A percentile compares a stretch with the other conserved stretches of the same genome.
Evolutionary conservation across 2,113 vertebrate genomes (phyloP).

Genomic region (Artemisiospiza belli): DNA sequence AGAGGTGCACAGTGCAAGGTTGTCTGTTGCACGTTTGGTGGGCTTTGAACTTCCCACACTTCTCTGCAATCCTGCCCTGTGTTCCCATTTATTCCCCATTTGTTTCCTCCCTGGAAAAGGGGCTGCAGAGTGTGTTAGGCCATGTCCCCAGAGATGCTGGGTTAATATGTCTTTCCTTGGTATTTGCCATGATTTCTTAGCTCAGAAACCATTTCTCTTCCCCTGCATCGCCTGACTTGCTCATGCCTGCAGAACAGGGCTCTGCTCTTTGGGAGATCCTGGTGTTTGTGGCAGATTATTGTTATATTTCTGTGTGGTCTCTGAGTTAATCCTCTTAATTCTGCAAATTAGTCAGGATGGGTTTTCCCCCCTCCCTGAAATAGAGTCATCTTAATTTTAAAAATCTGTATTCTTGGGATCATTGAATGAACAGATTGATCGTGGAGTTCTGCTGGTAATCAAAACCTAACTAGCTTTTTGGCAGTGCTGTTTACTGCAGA

Average conservation of each 20-base stretch:
- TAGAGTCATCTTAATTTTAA: slow-evolving; percentile 62
- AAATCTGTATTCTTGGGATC: slow-evolving; percentile 58
- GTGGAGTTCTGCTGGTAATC: slow-evolving; percentile 60
- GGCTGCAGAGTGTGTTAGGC: slow-evolving; percentile 18
- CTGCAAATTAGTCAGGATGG: slow-evolving; percentile 63
- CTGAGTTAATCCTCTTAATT: slow-evolving; percentile 73
- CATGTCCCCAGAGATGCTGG: slow-evolving; percentile 12
- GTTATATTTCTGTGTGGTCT: slow-evolving; percentile 61
- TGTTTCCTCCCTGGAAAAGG: slow-evolving; percentile 13
- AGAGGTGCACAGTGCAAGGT: neutral
- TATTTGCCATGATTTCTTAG: slow-evolving; percentile 22
- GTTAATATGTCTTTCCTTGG: neutral
- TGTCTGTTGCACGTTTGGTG: fast-evolving
- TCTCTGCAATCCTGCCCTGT: neutral
- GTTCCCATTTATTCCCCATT: neutral
- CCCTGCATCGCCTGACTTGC: neutral
- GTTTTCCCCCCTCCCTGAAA: neutral
- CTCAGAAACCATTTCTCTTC: neutral
- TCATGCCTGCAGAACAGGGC: neutral
- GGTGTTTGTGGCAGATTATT: slow-evolving; percentile 54
- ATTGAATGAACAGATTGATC: slow-evolving; percentile 64
- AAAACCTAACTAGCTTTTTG: slow-evolving; percentile 70
- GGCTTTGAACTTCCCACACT: neutral
- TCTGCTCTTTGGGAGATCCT: slow-evolving; percentile 45
- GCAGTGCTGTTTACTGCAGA: slow-evolving; percentile 54